These are phyloP conservation scores for Polypedilum pembai DNA, from an alignment of 1,140 invertebrate genomes.

Conservation along the genomic window DNA sequence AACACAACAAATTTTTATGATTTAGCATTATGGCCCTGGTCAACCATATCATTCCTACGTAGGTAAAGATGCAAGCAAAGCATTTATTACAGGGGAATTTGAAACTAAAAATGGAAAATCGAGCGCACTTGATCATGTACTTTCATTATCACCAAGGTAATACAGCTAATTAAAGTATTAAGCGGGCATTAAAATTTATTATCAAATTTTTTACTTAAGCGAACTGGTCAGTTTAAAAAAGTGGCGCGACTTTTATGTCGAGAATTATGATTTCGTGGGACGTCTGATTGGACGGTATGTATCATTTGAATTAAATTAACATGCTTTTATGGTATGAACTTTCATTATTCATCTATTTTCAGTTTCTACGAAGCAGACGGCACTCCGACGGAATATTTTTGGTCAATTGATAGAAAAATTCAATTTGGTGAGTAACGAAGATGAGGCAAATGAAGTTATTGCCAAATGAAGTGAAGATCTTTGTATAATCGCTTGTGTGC, in stretches of 20 bases:
- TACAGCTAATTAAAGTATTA: neutral
- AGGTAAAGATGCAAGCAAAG: neutral
- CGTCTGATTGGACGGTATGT: constrained; percentile 1
- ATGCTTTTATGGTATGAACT: neutral
- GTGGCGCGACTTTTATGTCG: neutral
- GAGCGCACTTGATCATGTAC: neutral
- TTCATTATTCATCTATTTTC: neutral
- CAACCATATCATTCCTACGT: neutral
- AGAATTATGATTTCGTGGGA: constrained; percentile 22
- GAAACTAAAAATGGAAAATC: neutral
- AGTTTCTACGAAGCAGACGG: neutral
- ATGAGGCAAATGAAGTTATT: neutral
- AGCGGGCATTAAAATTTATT: neutral
- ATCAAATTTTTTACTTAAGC: neutral
- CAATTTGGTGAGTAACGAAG: neutral
- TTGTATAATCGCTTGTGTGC: neutral
- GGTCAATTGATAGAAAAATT: constrained; percentile 21
- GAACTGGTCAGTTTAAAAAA: constrained; percentile 2
- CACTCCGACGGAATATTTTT: constrained; percentile 13
- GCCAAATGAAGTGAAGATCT: neutral
- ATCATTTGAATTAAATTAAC: neutral
- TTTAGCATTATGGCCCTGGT: neutral
- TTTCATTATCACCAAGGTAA: neutral
- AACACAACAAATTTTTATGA: neutral
- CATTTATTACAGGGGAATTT: neutral